These are phyloP conservation scores for Leuciscus waleckii DNA, from an alignment of 2,797 vertebrate species.

Conservation along the genomic window DNA sequence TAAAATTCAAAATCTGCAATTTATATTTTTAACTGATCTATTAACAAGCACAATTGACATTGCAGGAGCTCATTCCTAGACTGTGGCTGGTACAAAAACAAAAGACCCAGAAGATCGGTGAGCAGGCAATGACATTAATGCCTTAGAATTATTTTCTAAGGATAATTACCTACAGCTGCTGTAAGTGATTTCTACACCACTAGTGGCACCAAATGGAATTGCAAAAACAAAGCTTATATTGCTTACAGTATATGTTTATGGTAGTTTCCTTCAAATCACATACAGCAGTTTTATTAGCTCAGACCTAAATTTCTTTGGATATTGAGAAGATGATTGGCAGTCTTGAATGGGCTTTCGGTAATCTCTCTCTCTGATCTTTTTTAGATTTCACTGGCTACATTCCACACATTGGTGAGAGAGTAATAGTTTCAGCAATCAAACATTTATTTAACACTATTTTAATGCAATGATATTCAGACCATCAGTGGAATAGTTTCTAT, in stretches of 20 bases:
- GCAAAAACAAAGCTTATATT: background rate
- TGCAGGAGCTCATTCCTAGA: slow-evolving; percentile 78
- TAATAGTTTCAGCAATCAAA: background rate
- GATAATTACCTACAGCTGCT: background rate
- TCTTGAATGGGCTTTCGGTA: background rate
- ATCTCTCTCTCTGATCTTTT: slow-evolving; percentile 35
- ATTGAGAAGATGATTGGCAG: background rate
- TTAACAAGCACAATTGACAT: background rate
- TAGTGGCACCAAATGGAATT: background rate
- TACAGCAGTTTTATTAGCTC: background rate
- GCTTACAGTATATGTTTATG: too few species aligned
- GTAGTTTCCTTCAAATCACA: background rate
- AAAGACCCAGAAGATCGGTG: slow-evolving; percentile 74
- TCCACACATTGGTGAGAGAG: slow-evolving; percentile 76
- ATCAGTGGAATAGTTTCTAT: background rate
- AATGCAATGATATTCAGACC: background rate
- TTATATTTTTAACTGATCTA: slow-evolving; percentile 14
- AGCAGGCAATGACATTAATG: slow-evolving; percentile 52
- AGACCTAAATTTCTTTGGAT: background rate
- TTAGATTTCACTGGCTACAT: slow-evolving; percentile 78
- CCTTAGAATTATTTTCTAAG: background rate
- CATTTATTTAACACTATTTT: background rate
- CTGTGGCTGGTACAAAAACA: slow-evolving; percentile 80
- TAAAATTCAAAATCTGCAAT: background rate
- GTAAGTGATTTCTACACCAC: background rate